Percentiles rank a stretch among this genome's conserved stretches.
Evolutionary conservation across 2,888 invertebrate genomes (phyloP).

Genomic region (Napeogenes sylphis): DNA sequence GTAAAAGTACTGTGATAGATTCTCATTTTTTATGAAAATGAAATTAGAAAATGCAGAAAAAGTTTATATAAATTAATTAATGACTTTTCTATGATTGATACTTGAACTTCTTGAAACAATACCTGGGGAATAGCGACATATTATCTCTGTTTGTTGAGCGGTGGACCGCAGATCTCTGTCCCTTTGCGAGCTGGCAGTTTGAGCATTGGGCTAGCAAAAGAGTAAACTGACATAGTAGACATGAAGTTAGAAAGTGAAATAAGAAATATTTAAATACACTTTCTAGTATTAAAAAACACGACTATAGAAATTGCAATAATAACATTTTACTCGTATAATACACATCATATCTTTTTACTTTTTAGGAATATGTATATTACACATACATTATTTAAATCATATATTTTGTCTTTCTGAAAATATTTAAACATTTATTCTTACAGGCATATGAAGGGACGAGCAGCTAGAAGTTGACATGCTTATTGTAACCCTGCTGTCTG

Average conservation of each 20-base stretch:
- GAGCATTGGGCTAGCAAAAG: not conserved
- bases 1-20: too few relatives aligned
- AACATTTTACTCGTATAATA: too few relatives aligned
- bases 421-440: constrained; percentile 33
- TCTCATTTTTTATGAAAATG: too few relatives aligned
- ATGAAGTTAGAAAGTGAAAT: not conserved
- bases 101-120: constrained; percentile 48
- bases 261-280: too few relatives aligned
- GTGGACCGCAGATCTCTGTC: constrained; percentile 54
- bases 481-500: constrained; percentile 59
- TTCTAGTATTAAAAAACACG: too few relatives aligned
- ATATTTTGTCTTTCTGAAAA: not conserved
- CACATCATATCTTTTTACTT: too few relatives aligned
- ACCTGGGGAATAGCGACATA: constrained; percentile 53
- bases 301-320: too few relatives aligned
- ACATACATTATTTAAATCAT: not conserved
- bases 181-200: constrained; percentile 29
- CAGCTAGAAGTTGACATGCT: constrained; percentile 64
- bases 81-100: not conserved
- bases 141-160: constrained; percentile 67
- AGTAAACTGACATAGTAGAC: not conserved
- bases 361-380: too few relatives aligned
- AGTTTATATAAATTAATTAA: too few relatives aligned
- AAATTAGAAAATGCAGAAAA: too few relatives aligned
- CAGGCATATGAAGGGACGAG: constrained; percentile 51